Evolutionary conservation across 2,888 invertebrate species (phyloP), one percentile per base, ranked within the genome.

Genomic region (Platerodrilus igneus): DNA sequence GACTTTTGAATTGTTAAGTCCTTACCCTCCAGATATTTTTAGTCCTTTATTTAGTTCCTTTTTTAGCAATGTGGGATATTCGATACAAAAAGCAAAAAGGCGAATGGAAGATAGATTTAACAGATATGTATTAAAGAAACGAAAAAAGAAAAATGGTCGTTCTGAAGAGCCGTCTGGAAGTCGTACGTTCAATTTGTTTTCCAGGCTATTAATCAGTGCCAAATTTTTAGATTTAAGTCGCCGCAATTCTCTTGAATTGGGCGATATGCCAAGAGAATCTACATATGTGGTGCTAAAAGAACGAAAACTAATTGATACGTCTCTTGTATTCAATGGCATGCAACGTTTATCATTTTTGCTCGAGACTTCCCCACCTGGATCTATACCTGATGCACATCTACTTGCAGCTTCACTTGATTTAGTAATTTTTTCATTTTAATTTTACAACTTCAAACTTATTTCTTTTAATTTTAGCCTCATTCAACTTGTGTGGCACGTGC

Each of bases 311-410:
- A 90, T 96, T 8, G 80, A 88, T 11, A 78, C 80, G 0, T 75
- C 76, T 26, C 80, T 84, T 0, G 75, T 97, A 9, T 83, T 83
- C 57, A 83, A 86, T n/a, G 97, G 97, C 5, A 86, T 95, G 74
- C 72, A 86, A 20, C 73, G 96, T 25, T 86, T 99, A 61, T 85
- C 86, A 26, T 94, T 99, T 66, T 71, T 99, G 18, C 66, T 99
- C 49, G 97, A 99, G 68, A 92, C 92, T 6, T 94, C 94, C 52
- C 86, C 90, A 41, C 99, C 99, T 0, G 99, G 99, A 0, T 82
- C 89, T 0, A 85, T 97, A 36, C 99, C 99, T 0, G 99, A 99
- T 72, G 86, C 96, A 2, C 90, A 95, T 54, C 77, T 99, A 18
- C 82, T 99, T 64, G 94, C 92, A 0, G 94, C 96, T 3, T 74